Conservation (phyloP, 1,140 invertebrate species). For the Cyphomyrmex costatus region DNA sequence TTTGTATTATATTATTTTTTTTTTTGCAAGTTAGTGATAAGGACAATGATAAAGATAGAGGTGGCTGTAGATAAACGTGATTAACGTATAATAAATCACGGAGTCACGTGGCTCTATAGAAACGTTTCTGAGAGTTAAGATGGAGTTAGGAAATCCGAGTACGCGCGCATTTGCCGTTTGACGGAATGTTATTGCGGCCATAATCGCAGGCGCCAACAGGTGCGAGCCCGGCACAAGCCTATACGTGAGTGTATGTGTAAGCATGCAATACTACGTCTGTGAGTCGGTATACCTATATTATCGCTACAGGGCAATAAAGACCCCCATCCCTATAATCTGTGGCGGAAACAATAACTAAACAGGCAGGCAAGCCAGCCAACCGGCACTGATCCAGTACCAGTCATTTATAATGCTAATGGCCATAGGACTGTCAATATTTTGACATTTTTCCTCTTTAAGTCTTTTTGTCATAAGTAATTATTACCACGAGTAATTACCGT, state of each 20-base stretch:
- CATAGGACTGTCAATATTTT: slow-evolving; percentile 75
- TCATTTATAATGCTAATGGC: slow-evolving; percentile 77
- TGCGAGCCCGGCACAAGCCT: slow-evolving; percentile 83
- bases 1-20: neutral
- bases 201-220: slow-evolving; percentile 86
- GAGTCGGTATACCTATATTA: slow-evolving; percentile 78
- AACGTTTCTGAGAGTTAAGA: slow-evolving; percentile 43
- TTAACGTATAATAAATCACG: slow-evolving; percentile 1
- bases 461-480: too few relatives aligned
- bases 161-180: slow-evolving; percentile 82
- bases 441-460: slow-evolving; percentile 67
- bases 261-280: slow-evolving; percentile 60
- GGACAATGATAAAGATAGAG: neutral
- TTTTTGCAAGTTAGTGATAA: neutral
- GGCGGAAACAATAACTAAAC: slow-evolving; percentile 83
- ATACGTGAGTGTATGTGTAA: slow-evolving; percentile 71
- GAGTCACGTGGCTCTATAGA: slow-evolving; percentile 20
- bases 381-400: slow-evolving; percentile 74
- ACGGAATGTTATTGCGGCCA: slow-evolving; percentile 87
- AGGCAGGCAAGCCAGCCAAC: slow-evolving; percentile 71
- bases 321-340: slow-evolving; percentile 81
- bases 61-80: neutral
- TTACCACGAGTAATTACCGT: too few relatives aligned
- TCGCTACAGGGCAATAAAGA: slow-evolving; percentile 82
- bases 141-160: slow-evolving; percentile 74